Percentiles rank a stretch among this genome's conserved stretches.
phyloP scores from a whole-genome alignment of 2,113 vertebrate genomes.

The Paracanthobrama guichenoti region DNA sequence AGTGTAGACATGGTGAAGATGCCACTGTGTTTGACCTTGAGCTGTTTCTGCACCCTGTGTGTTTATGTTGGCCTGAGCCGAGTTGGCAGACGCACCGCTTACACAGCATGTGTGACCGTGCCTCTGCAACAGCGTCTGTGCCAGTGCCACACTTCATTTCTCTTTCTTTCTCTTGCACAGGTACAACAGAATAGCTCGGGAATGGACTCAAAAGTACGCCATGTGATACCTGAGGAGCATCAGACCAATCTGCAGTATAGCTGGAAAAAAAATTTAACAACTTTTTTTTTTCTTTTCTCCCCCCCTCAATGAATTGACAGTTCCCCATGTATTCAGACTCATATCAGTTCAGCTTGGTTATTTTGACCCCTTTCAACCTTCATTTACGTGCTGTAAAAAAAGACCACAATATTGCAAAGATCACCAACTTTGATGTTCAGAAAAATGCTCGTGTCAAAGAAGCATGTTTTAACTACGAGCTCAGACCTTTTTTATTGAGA shows the following conservation, averaged over 20 bases:
- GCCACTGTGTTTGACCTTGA: conserved; percentile 48
- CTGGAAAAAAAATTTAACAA: conserved; percentile 87
- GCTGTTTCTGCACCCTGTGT: conserved; percentile 27
- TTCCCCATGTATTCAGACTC: conserved; percentile 28
- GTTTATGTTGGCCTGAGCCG: conserved; percentile 6
- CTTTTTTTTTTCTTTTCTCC: conserved; percentile 77
- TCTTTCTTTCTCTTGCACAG: conserved; percentile 67
- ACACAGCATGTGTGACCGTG: conserved; percentile 35
- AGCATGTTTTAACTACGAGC: conserved; percentile 71
- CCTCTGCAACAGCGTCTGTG: not conserved
- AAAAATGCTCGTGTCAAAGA: conserved; percentile 80
- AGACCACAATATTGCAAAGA: conserved; percentile 3
- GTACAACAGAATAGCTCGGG: conserved; percentile 99
- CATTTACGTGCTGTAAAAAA: conserved; percentile 76
- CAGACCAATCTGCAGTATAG: conserved; percentile 84
- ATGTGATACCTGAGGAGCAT: conserved; percentile 85
- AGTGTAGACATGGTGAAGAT: not conserved
- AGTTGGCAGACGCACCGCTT: conserved; percentile 40
- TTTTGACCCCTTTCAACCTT: conserved; percentile 79
- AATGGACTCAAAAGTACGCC: conserved; percentile 99
- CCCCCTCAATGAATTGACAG: conserved; percentile 69
- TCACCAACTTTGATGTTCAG: conserved; percentile 71
- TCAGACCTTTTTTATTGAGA: conserved; percentile 86
- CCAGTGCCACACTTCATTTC: conserved; percentile 15
- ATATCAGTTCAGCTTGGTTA: conserved; percentile 47